A percentile compares a stretch with the other conserved stretches of the same genome.
phyloP scores from a whole-genome alignment of 1,140 invertebrate species.

The Lucilia sericata region DNA sequence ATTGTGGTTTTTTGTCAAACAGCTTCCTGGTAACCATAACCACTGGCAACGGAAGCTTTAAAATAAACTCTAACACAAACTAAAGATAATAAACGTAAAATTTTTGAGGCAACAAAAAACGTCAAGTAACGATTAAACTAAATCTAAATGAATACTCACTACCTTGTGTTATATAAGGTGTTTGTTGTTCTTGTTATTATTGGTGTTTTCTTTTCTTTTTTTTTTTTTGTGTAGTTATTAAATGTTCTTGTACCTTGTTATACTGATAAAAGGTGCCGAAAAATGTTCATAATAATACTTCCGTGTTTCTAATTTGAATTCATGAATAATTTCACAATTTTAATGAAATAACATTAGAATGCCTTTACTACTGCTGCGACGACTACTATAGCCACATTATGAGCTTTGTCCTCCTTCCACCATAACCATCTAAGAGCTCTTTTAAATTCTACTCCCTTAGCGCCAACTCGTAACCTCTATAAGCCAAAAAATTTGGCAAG shows the following conservation, averaged over 20 bases:
- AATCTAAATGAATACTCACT: slow-evolving; percentile 7
- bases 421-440: background rate
- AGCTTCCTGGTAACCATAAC: slow-evolving; percentile 27
- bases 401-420: background rate
- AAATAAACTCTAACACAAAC: slow-evolving; percentile 18
- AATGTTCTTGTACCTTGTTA: slow-evolving; percentile 25
- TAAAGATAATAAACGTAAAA: background rate
- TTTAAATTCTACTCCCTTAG: background rate
- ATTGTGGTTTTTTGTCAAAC: slow-evolving; percentile 38
- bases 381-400: background rate
- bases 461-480: background rate
- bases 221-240: background rate
- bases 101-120: background rate
- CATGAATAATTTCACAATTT: slow-evolving; percentile 47
- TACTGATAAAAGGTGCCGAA: slow-evolving; percentile 38
- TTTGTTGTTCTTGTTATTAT: background rate
- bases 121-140: slow-evolving; percentile 19
- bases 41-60: slow-evolving; percentile 8
- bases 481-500: background rate
- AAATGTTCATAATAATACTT: slow-evolving; percentile 45
- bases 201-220: background rate
- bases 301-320: slow-evolving; percentile 47
- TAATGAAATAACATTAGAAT: slow-evolving; percentile 43
- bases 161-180: background rate
- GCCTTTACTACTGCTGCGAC: background rate